Evolutionary conservation across 1,140 invertebrate species (phyloP).

Genomic region (Arctopsyche grandis): DNA sequence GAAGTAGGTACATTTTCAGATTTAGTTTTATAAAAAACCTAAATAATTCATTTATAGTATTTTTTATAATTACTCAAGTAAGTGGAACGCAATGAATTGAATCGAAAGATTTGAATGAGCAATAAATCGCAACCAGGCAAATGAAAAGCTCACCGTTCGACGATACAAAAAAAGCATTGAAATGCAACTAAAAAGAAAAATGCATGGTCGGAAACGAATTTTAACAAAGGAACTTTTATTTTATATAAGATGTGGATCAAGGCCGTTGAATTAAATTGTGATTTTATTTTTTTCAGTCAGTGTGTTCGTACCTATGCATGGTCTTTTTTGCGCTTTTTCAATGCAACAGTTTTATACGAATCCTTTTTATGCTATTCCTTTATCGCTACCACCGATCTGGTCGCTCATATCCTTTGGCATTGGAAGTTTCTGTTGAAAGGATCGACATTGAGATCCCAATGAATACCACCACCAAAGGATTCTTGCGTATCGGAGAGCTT

Average conservation of each 20-base stretch:
- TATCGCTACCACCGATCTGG: constrained; percentile 39
- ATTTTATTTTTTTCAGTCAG: background rate
- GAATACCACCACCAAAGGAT: constrained; percentile 33
- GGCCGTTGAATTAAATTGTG: constrained; percentile 17
- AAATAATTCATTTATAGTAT: too few relatives aligned
- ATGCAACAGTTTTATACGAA: constrained; percentile 44
- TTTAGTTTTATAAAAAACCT: too few relatives aligned
- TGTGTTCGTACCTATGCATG: constrained; percentile 18
- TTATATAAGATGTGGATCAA: constrained; percentile 40
- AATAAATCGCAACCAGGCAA: too few relatives aligned
- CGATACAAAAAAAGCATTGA: background rate
- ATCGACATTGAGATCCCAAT: constrained; percentile 29
- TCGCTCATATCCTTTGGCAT: constrained; percentile 37
- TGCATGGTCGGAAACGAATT: background rate
- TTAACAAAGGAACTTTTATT: background rate
- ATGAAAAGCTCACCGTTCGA: background rate
- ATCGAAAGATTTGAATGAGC: too few relatives aligned
- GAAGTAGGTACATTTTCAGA: too few relatives aligned
- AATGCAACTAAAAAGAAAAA: background rate
- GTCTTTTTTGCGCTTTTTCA: constrained; percentile 26
- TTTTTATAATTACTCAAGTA: too few relatives aligned
- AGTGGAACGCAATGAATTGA: too few relatives aligned
- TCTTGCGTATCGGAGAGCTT: background rate
- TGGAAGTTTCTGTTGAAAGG: constrained; percentile 36
- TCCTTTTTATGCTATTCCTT: constrained; percentile 30